A percentile compares a stretch with the other conserved stretches of the same genome.
phyloP scores from a whole-genome alignment of 2,888 invertebrate genomes.

The Pegoplata infirma region DNA sequence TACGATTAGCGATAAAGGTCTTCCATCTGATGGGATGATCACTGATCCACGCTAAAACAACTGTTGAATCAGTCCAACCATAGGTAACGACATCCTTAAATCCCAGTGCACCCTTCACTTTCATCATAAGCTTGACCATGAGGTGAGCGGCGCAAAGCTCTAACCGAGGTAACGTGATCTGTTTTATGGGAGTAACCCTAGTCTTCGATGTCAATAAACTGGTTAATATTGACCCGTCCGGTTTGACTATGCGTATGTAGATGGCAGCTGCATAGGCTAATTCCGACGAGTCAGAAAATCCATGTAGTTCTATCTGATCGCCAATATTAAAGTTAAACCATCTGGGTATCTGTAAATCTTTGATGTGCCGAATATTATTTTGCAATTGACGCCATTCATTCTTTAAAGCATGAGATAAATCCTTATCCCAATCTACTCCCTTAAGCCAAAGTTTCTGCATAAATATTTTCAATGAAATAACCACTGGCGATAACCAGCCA shows the following conservation, averaged over 20 bases:
- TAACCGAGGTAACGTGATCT: slow-evolving; percentile 37
- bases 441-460: slow-evolving; percentile 54
- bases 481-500: slow-evolving; percentile 41
- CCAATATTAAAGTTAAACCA: slow-evolving; percentile 18
- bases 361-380: slow-evolving; percentile 1
- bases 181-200: slow-evolving; percentile 39
- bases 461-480: slow-evolving; percentile 43
- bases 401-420: slow-evolving; percentile 1
- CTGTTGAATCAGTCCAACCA: slow-evolving; percentile 46
- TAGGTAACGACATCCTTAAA: neutral
- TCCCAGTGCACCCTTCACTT: neutral
- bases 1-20: too few relatives aligned
- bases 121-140: slow-evolving; percentile 31
- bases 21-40: too few relatives aligned
- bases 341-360: slow-evolving; percentile 18
- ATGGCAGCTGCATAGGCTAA: slow-evolving; percentile 48
- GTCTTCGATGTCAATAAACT: slow-evolving; percentile 38
- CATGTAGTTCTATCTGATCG: slow-evolving; percentile 33
- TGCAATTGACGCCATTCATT: slow-evolving; percentile 18
- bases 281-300: slow-evolving; percentile 44
- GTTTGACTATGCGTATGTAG: slow-evolving; percentile 6
- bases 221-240: neutral
- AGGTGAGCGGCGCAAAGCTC: slow-evolving; percentile 55
- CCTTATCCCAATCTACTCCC: slow-evolving; percentile 40
- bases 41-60: slow-evolving; percentile 38